Conservation (phyloP, 2,888 invertebrate genomes). For the Drosophila greeni region DNA sequence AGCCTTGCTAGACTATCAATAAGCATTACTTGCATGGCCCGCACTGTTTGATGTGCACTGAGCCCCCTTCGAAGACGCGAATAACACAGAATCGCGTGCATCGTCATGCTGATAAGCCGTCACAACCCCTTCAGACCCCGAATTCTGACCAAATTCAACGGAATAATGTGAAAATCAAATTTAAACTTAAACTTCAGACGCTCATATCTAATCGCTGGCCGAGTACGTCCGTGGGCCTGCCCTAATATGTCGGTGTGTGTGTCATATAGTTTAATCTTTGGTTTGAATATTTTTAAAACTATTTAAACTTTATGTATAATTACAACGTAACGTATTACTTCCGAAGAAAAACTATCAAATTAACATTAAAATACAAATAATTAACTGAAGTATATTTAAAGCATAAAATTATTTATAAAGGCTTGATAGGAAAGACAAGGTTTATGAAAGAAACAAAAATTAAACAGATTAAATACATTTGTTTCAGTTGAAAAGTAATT, state of each 20-base stretch:
- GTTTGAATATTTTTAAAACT: background rate
- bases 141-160: slow-evolving; percentile 5
- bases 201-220: slow-evolving; percentile 5
- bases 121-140: slow-evolving; percentile 7
- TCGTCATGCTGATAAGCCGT: slow-evolving; percentile 27
- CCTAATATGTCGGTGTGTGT: slow-evolving; percentile 7
- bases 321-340: rapidly evolving
- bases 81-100: slow-evolving; percentile 20
- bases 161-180: slow-evolving; percentile 13
- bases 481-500: background rate
- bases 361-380: background rate
- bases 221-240: background rate
- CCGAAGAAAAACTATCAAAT: background rate
- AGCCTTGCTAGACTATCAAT: slow-evolving; percentile 15
- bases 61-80: slow-evolving; percentile 4
- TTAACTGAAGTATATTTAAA: no score
- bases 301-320: no score
- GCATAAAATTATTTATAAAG: background rate
- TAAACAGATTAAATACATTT: background rate
- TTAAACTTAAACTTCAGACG: background rate
- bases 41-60: slow-evolving; percentile 34
- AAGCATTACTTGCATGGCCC: slow-evolving; percentile 33
- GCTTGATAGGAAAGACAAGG: background rate
- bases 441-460: no score
- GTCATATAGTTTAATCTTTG: background rate